Conservation (phyloP, 2,888 invertebrate genomes). For the Plebejus melissa region DNA sequence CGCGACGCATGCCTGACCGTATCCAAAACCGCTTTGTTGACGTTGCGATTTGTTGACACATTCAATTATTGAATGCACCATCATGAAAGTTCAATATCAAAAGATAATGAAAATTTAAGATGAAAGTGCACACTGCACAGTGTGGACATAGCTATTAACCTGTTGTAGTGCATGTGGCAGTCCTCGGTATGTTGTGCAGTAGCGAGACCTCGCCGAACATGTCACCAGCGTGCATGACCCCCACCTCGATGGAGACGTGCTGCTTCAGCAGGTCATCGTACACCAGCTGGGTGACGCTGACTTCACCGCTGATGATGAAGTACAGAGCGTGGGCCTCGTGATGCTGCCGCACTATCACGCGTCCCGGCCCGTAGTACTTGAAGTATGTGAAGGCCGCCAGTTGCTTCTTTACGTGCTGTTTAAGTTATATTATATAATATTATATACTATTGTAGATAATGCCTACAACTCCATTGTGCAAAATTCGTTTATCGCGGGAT, state of each 20-base stretch:
- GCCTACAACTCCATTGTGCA: no score
- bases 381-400: slow-evolving; percentile 81
- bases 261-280: slow-evolving; percentile 73
- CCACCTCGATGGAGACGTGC: slow-evolving; percentile 66
- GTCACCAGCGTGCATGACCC: slow-evolving; percentile 76
- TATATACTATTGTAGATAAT: no score
- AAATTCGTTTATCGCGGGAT: no score
- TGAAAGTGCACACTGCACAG: no score
- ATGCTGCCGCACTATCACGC: slow-evolving; percentile 81
- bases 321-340: slow-evolving; percentile 80
- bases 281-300: slow-evolving; percentile 67
- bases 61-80: no score
- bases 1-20: no score
- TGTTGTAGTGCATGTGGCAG: slow-evolving; percentile 78
- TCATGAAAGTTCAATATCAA: no score
- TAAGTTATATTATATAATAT: background rate
- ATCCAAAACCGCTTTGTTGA: no score
- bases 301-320: slow-evolving; percentile 81
- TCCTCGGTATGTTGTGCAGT: slow-evolving; percentile 79
- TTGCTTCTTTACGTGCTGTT: slow-evolving; percentile 78
- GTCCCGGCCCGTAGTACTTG: slow-evolving; percentile 78
- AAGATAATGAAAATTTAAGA: no score
- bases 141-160: slow-evolving; percentile 50
- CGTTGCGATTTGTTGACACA: no score
- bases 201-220: slow-evolving; percentile 84